Conservation (phyloP, 2,888 invertebrate species). For the Keiferia lycopersicella region DNA sequence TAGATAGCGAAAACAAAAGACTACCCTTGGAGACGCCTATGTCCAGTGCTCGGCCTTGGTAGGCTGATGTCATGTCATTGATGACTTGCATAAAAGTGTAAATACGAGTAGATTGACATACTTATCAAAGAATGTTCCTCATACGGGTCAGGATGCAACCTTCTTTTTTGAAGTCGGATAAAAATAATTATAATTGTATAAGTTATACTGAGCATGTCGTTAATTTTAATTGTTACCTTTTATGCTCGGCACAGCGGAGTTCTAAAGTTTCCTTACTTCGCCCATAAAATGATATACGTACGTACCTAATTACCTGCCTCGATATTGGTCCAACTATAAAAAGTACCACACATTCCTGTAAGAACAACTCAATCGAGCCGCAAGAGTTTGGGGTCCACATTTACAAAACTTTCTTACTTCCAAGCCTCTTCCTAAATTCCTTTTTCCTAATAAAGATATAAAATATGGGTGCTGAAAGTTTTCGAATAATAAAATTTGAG, state of each 20-base stretch:
- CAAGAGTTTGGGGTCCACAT: background rate
- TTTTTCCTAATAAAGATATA: conserved; percentile 25
- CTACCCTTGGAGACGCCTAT: too few relatives aligned
- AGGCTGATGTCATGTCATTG: too few relatives aligned
- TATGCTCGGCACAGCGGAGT: background rate
- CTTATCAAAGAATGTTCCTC: too few relatives aligned
- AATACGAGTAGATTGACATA: too few relatives aligned
- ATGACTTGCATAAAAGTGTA: too few relatives aligned
- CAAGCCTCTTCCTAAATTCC: conserved; percentile 8
- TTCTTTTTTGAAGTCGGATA: background rate
- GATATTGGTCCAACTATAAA: background rate
- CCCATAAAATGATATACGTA: background rate
- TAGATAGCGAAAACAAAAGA: too few relatives aligned
- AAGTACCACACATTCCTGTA: background rate
- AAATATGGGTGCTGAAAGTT: conserved; percentile 26
- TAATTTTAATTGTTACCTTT: background rate
- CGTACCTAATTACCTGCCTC: background rate
- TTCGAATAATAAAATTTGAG: conserved; percentile 20
- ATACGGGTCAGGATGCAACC: background rate
- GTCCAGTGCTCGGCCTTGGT: too few relatives aligned
- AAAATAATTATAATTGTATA: conserved; percentile 5
- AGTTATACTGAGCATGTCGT: conserved; percentile 9
- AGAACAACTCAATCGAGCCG: background rate
- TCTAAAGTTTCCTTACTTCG: background rate
- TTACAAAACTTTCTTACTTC: conserved; percentile 9